Evolutionary conservation across 2,797 vertebrate genomes (phyloP).

Genomic region (Cyprinodon diabolis): DNA sequence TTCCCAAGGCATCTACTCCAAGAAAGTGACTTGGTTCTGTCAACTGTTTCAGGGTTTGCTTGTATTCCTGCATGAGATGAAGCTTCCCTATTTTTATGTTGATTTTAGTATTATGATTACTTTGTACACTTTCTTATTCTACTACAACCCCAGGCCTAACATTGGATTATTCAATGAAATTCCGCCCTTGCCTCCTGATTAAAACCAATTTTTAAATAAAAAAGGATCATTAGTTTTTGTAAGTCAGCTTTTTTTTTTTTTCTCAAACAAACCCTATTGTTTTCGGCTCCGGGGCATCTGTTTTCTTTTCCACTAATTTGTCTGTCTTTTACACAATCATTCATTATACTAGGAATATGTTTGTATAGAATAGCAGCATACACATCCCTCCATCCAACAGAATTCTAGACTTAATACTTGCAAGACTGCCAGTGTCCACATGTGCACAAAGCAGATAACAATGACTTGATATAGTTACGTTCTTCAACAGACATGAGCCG

Average conservation of each 20-base stretch:
- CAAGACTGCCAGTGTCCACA: conserved; percentile 35
- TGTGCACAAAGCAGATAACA: conserved; percentile 42
- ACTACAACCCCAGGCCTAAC: neutral
- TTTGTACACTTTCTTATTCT: too few relatives aligned
- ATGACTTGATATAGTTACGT: conserved; percentile 16
- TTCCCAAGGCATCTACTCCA: neutral
- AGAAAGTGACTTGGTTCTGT: conserved; percentile 1
- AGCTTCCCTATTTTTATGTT: neutral
- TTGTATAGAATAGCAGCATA: conserved; percentile 25
- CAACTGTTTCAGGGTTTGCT: neutral
- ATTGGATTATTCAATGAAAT: neutral
- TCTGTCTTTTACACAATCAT: neutral
- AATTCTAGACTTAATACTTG: conserved; percentile 39
- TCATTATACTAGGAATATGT: conserved; percentile 10
- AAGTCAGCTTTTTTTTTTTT: neutral
- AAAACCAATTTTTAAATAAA: neutral
- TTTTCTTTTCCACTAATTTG: neutral
- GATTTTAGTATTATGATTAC: neutral
- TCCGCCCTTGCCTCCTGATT: neutral
- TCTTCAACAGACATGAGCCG: conserved; percentile 18
- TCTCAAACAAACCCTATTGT: too few relatives aligned
- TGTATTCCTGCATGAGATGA: neutral
- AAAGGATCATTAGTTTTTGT: neutral
- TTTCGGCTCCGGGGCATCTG: neutral
- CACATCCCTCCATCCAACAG: conserved; percentile 29